These are phyloP conservation scores for Opisthograptis luteolata DNA, from an alignment of 2,888 invertebrate species.

Conservation along the genomic window DNA sequence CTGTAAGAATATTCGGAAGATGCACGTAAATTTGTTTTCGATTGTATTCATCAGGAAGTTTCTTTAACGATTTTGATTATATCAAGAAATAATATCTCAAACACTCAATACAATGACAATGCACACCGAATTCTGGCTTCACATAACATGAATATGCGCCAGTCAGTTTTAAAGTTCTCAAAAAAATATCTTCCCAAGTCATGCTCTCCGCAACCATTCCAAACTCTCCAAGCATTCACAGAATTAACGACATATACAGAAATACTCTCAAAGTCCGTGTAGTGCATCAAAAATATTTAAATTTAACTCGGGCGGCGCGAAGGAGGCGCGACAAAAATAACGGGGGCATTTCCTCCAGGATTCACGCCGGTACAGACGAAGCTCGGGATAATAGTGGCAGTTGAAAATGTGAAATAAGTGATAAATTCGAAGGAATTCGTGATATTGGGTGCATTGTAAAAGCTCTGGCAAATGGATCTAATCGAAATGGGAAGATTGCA, in stretches of 20 bases:
- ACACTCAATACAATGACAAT: too few relatives aligned
- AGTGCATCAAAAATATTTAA: conserved; percentile 74
- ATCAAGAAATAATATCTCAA: not conserved
- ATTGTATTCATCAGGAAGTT: not conserved
- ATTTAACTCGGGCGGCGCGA: conserved; percentile 59
- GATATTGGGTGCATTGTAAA: conserved; percentile 1
- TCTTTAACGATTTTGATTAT: not conserved
- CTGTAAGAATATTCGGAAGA: not conserved
- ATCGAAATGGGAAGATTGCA: conserved; percentile 15
- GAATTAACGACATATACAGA: conserved; percentile 41
- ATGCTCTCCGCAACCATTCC: conserved; percentile 13
- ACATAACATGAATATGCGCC: too few relatives aligned
- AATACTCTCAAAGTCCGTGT: conserved; percentile 46
- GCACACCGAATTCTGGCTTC: too few relatives aligned
- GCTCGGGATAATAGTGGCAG: conserved; percentile 17
- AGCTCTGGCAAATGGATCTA: conserved; percentile 4
- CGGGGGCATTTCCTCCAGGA: conserved; percentile 47
- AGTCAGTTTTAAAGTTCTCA: too few relatives aligned
- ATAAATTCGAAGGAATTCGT: not conserved
- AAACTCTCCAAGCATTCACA: conserved; percentile 27
- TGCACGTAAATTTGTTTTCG: not conserved
- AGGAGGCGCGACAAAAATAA: conserved; percentile 66
- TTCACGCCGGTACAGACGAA: conserved; percentile 28
- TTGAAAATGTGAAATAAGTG: conserved; percentile 16
- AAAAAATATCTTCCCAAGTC: conserved; percentile 8